phyloP scores from a whole-genome alignment of 1,140 invertebrate species.

The Leguminivora glycinivorella region DNA sequence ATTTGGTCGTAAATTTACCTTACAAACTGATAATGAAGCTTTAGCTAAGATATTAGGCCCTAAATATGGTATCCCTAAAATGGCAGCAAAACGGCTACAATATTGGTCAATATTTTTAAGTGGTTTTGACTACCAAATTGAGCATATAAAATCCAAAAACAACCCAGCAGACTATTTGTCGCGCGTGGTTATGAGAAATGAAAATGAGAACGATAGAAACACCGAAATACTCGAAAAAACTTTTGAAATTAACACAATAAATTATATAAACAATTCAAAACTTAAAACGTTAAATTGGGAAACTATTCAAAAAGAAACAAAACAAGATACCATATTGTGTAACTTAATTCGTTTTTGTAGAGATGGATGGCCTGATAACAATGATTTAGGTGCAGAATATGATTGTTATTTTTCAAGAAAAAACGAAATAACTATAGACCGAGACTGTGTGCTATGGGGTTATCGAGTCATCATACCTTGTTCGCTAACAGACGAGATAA shows the following conservation, averaged over 20 bases:
- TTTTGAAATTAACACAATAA: conserved; percentile 28
- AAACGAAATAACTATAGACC: background rate
- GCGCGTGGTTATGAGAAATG: conserved; percentile 1
- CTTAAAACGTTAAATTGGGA: background rate
- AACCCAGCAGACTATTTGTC: conserved; percentile 40
- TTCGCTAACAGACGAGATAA: background rate
- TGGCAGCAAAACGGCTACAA: conserved; percentile 41
- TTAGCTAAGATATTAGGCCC: conserved; percentile 41
- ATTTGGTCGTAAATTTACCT: conserved; percentile 32
- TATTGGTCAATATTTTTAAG: conserved; percentile 43
- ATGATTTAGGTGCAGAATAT: background rate
- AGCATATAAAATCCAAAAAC: conserved; percentile 36
- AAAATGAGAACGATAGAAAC: conserved; percentile 12
- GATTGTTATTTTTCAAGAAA: background rate
- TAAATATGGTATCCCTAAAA: conserved; percentile 42
- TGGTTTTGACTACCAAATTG: conserved; percentile 40
- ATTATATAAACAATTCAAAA: conserved; percentile 37
- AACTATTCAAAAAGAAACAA: background rate
- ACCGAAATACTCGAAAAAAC: conserved; percentile 21
- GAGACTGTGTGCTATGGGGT: background rate
- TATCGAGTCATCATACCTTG: background rate
- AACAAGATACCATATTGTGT: background rate
- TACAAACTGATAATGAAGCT: conserved; percentile 44
- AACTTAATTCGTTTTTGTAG: background rate
- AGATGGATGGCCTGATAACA: background rate